Conservation (phyloP, 2,797 vertebrate genomes). For the Alectoris magna region DNA sequence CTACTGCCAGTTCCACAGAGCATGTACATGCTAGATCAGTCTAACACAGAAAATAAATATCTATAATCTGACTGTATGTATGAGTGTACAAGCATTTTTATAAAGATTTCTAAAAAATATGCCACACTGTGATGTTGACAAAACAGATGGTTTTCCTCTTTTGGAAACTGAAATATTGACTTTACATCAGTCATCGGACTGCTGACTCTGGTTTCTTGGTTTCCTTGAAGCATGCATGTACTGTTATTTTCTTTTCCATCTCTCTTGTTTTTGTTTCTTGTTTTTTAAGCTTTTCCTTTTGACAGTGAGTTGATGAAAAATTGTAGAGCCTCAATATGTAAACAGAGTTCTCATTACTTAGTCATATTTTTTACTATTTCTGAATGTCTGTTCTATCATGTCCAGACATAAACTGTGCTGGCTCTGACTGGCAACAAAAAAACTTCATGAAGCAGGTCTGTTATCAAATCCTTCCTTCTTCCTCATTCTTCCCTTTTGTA, state of each 20-base stretch:
- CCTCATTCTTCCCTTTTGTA: neutral
- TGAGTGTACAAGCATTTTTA: neutral
- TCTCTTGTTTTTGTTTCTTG: neutral
- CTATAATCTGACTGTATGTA: neutral
- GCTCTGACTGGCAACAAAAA: neutral
- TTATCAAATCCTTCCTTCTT: neutral
- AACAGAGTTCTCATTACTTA: neutral
- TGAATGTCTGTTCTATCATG: fast-evolving
- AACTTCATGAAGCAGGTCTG: fast-evolving
- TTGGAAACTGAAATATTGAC: neutral
- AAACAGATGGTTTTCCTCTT: neutral
- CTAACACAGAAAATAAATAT: neutral
- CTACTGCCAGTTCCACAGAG: neutral
- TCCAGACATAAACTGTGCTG: neutral
- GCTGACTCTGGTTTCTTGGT: neutral
- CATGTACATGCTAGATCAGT: fast-evolving
- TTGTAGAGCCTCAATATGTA: neutral
- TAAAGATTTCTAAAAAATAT: neutral
- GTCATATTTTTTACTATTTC: neutral
- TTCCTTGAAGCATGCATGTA: neutral
- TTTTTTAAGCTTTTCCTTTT: neutral
- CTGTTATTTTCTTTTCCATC: neutral
- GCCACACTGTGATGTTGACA: neutral
- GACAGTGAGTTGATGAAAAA: neutral
- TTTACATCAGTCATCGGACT: neutral